Evolutionary conservation across 2,888 invertebrate species (phyloP).

Genomic region (Aphelenchoides bicaudatus): DNA sequence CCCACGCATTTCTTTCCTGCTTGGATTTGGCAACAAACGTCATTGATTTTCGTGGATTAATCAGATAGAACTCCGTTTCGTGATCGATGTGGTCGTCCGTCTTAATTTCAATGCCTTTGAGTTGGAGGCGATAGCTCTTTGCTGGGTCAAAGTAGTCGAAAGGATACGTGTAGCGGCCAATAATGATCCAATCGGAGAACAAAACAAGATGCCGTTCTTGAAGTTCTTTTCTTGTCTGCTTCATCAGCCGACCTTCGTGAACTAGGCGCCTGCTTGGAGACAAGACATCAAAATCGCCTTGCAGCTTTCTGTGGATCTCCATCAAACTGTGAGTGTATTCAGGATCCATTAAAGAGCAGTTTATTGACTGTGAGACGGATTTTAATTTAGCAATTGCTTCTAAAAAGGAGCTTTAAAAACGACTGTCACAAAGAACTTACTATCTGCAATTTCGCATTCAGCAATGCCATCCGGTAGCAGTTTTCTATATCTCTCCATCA

Average conservation of each 20-base stretch:
- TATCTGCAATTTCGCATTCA: conserved; percentile 34
- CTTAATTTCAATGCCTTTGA: conserved; percentile 38
- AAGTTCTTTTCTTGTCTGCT: conserved; percentile 50
- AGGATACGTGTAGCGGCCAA: conserved; percentile 43
- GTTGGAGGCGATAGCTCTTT: conserved; percentile 42
- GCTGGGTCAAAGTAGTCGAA: conserved; percentile 38
- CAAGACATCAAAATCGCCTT: conserved; percentile 50
- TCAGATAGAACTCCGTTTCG: conserved; percentile 33
- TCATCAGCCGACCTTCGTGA: conserved; percentile 45
- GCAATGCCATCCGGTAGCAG: conserved; percentile 33
- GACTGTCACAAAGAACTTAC: neutral
- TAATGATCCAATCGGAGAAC: conserved; percentile 48
- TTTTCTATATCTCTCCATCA: conserved; percentile 50
- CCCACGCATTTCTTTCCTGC: too few species aligned
- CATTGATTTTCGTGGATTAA: conserved; percentile 36
- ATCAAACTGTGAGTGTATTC: conserved; percentile 42
- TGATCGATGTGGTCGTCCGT: conserved; percentile 37
- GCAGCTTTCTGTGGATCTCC: conserved; percentile 43
- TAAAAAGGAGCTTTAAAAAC: conserved; percentile 23
- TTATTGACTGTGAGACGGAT: conserved; percentile 43
- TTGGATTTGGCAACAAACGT: conserved; percentile 33
- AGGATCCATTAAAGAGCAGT: conserved; percentile 45
- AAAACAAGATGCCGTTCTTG: conserved; percentile 48
- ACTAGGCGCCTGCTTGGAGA: conserved; percentile 46
- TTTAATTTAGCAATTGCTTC: conserved; percentile 46